phyloP scores from a whole-genome alignment of 2,113 vertebrate species.

The Calidris pygmaea region DNA sequence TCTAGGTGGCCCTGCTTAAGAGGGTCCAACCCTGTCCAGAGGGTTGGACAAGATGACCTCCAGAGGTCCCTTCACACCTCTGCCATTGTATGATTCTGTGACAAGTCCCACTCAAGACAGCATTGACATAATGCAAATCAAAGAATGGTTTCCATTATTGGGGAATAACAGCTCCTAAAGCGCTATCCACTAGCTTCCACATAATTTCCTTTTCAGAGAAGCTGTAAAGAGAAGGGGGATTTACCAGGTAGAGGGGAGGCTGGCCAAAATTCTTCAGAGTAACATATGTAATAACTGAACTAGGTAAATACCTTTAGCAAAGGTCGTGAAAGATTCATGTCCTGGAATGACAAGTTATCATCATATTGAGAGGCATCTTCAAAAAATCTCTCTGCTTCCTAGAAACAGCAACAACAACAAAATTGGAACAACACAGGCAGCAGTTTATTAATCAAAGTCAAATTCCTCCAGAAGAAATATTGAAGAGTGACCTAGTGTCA shows the following conservation, averaged over 20 bases:
- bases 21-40: too few species aligned
- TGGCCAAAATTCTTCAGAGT: background rate
- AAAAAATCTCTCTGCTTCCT: conserved; percentile 82
- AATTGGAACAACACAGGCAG: background rate
- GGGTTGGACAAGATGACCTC: background rate
- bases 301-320: conserved; percentile 86
- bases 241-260: background rate
- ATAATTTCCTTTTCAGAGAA: background rate
- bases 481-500: background rate
- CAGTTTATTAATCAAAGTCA: background rate
- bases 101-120: background rate
- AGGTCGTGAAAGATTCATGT: conserved; percentile 97
- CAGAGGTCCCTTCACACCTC: background rate
- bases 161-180: background rate
- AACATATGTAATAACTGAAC: background rate
- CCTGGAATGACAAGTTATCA: conserved; percentile 87
- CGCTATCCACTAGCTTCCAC: background rate
- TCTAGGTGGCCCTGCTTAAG: background rate
- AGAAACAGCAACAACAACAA: background rate
- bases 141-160: background rate
- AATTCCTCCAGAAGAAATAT: background rate
- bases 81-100: background rate
- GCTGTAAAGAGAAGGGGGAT: background rate
- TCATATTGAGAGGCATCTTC: conserved; percentile 92
- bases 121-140: background rate